Evolutionary conservation across 2,888 invertebrate genomes (phyloP), one percentile per base, ranked within the genome.

Genomic region (Drosophila atripex): DNA sequence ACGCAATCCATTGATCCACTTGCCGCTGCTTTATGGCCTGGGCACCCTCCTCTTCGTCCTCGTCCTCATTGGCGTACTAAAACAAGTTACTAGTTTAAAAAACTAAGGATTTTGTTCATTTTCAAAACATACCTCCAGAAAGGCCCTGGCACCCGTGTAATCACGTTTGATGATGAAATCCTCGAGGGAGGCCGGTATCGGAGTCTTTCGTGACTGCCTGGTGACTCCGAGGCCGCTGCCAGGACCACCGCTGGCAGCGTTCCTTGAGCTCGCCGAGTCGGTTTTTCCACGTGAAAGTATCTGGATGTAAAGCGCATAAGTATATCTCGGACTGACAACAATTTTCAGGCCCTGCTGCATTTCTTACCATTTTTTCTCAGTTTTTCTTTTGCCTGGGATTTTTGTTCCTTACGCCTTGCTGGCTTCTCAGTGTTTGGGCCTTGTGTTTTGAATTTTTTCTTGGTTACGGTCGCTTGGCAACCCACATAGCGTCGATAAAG

Each of bases 101-200:
- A 14, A 35, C 35, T 35, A 12, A n/a, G 7, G 6, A 35, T 35
- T 6, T 14, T n/a, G n/a, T 35, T 7, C n/a, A 7, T n/a, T 54
- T 46, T 7, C 8, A 11, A 25, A 14, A n/a, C 32, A 70, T 91
- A 97, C 98, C 93, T 99, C 98, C 5, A 99, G 92, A 80, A 98
- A 93, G 0, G 99, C 98, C 18, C 98, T 93, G 0, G 98, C 98
- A 8, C 99, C 99, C 0, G 96, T 95, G 90, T 99, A 99, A 91
- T 99, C 99, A 47, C 99, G 93, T 83, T 95, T 95, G 21, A 95
- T 92, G 16, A 99, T 92, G 89, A 97, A 99, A 84, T 98, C 98
- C 88, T 98, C 97, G 12, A 99, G 93, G 73, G 96, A 96, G 0
- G 97, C 95, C n/a, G 94, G 93, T 58, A 93, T 93, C 11, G 86